A percentile compares a stretch with the other conserved stretches of the same genome.
Evolutionary conservation across 92 coral and sea anemone genomes (phyloP).

Genomic region (Paramuricea clavata): DNA sequence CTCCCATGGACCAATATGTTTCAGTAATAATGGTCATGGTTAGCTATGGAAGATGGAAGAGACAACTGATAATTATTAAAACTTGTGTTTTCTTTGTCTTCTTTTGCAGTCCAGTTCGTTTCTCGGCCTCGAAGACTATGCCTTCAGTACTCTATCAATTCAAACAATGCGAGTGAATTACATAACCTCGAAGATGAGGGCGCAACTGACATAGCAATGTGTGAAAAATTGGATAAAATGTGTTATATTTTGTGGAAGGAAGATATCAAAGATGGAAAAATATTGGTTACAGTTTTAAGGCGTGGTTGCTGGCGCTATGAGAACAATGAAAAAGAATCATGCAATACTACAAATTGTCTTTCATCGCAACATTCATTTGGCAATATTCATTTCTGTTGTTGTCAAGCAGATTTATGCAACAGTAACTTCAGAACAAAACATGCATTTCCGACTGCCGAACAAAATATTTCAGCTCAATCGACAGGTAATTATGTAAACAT

Average conservation of each 20-base stretch:
- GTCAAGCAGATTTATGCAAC: conserved; percentile 80
- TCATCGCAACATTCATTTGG: conserved; percentile 48
- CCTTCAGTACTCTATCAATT: background rate
- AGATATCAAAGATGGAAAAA: conserved; percentile 6
- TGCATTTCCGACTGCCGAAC: background rate
- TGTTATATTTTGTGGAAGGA: conserved; percentile 32
- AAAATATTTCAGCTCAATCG: background rate
- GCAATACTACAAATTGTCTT: conserved; percentile 6
- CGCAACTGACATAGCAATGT: background rate
- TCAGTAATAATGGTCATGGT: too few relatives aligned
- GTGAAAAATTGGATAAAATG: background rate
- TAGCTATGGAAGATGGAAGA: background rate
- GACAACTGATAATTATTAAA: too few relatives aligned
- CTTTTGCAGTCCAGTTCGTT: background rate
- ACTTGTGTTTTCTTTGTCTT: background rate
- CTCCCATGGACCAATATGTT: too few relatives aligned
- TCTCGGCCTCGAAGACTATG: conserved; percentile 27
- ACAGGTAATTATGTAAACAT: background rate
- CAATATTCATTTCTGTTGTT: conserved; percentile 88
- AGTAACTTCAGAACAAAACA: conserved; percentile 60
- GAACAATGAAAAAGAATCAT: conserved; percentile 31
- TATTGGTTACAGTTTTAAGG: background rate
- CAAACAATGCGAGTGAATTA: background rate
- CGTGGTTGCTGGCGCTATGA: conserved; percentile 37
- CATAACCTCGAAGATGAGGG: background rate